Evolutionary conservation across 1,140 invertebrate genomes (phyloP).

Genomic region (Aphaenogaster ashmeadi): DNA sequence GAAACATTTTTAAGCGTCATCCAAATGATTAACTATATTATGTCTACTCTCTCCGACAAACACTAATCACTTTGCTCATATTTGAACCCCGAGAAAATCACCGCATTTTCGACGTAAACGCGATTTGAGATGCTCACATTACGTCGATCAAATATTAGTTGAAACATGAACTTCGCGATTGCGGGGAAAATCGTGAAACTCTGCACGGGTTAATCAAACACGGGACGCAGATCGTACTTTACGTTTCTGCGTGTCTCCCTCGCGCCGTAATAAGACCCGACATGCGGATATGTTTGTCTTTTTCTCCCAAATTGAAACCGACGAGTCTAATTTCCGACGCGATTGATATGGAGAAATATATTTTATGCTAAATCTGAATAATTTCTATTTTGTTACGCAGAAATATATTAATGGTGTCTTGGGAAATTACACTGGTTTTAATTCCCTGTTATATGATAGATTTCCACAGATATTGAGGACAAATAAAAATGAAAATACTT

Average conservation of each 20-base stretch:
- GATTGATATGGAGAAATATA: background rate
- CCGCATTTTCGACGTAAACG: background rate
- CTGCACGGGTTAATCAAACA: constrained; percentile 1
- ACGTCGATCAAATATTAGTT: constrained; percentile 45
- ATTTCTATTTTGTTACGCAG: background rate
- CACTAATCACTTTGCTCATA: constrained; percentile 17
- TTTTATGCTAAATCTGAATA: background rate
- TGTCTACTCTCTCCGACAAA: background rate
- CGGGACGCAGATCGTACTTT: background rate
- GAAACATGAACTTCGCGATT: constrained; percentile 24
- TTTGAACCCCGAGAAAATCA: background rate
- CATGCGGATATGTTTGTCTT: background rate
- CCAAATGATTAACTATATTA: background rate
- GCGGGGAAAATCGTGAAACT: background rate
- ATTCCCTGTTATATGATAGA: background rate
- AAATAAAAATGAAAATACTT: constrained; percentile 23
- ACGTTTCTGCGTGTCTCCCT: background rate
- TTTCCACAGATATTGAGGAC: background rate
- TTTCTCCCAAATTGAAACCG: background rate
- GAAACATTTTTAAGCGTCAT: background rate
- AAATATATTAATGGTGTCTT: constrained; percentile 7
- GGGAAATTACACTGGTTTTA: background rate
- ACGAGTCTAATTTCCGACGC: background rate
- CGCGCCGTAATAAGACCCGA: background rate
- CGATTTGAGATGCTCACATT: constrained; percentile 46